Conservation (phyloP, 2,113 vertebrate genomes). For the Spermophilus dauricus region DNA sequence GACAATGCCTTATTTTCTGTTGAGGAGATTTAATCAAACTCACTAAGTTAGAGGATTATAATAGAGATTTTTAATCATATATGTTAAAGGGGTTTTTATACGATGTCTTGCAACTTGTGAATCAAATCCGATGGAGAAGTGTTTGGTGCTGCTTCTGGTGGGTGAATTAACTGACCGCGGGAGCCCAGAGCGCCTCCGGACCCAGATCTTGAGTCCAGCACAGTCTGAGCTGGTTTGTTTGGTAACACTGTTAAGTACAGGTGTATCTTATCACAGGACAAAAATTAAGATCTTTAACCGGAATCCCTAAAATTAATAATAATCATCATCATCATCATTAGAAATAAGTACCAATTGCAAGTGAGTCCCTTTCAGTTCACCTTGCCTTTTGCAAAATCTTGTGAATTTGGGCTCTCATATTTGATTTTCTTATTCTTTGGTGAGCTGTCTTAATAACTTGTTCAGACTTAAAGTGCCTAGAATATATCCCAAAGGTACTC, state of each 20-base stretch:
- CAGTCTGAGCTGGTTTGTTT: slow-evolving; percentile 60
- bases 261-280: slow-evolving; percentile 65
- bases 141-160: slow-evolving; percentile 67
- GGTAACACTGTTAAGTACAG: slow-evolving; percentile 78
- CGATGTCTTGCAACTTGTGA: slow-evolving; percentile 83
- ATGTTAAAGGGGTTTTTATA: slow-evolving; percentile 86
- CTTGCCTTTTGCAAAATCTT: slow-evolving; percentile 63
- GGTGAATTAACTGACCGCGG: no score
- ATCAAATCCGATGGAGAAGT: slow-evolving; percentile 76
- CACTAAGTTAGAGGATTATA: slow-evolving; percentile 79
- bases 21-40: slow-evolving; percentile 86
- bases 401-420: slow-evolving; percentile 23
- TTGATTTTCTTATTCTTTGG: slow-evolving; percentile 58
- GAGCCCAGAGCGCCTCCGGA: neutral
- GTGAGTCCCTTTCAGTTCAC: slow-evolving; percentile 64
- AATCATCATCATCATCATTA: no score
- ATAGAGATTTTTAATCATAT: slow-evolving; percentile 87
- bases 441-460: slow-evolving; percentile 77
- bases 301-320: slow-evolving; percentile 27
- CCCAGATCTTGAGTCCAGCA: slow-evolving; percentile 46
- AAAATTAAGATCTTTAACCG: slow-evolving; percentile 39
- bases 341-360: slow-evolving; percentile 62
- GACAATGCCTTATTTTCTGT: slow-evolving; percentile 86
- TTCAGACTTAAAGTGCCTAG: slow-evolving; percentile 77
- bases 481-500: slow-evolving; percentile 77